Conservation (phyloP, 2,888 invertebrate genomes). For the Toxonevra muliebris region DNA sequence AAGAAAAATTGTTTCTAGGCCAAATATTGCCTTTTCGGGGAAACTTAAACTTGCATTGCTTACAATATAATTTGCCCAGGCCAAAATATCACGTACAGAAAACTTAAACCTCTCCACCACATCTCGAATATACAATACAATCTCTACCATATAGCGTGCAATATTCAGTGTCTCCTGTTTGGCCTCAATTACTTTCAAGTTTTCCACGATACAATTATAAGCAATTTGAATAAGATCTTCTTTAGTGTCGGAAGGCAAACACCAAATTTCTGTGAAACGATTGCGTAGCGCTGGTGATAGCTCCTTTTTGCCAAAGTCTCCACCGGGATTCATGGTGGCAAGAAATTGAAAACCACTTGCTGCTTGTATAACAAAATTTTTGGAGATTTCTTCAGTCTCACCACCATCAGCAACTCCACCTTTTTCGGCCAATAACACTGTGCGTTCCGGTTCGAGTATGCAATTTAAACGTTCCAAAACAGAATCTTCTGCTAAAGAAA, state of each 20-base stretch:
- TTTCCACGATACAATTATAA: constrained; percentile 75
- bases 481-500: constrained; percentile 97
- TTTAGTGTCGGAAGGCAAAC: constrained; percentile 77
- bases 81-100: constrained; percentile 90
- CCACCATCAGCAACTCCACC: constrained; percentile 70
- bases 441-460: constrained; percentile 91
- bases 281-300: constrained; percentile 96
- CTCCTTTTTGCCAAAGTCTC: constrained; percentile 99
- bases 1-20: constrained; percentile 89
- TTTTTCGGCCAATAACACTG: constrained; percentile 90
- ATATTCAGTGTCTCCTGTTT: constrained; percentile 64
- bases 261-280: constrained; percentile 99
- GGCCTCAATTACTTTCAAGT: constrained; percentile 59
- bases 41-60: constrained; percentile 53
- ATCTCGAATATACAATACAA: constrained; percentile 80
- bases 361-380: constrained; percentile 71
- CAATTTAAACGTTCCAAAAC: constrained; percentile 98
- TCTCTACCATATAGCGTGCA: constrained; percentile 79
- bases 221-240: constrained; percentile 84
- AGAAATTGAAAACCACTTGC: constrained; percentile 87
- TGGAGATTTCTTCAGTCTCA: constrained; percentile 44
- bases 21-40: constrained; percentile 83
- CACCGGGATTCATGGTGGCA: constrained; percentile 99
- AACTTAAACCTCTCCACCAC: constrained; percentile 82
- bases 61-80: constrained; percentile 91